Base-by-base conservation (phyloP, 2,797 vertebrate species). In the Poecilia wingei region DNA sequence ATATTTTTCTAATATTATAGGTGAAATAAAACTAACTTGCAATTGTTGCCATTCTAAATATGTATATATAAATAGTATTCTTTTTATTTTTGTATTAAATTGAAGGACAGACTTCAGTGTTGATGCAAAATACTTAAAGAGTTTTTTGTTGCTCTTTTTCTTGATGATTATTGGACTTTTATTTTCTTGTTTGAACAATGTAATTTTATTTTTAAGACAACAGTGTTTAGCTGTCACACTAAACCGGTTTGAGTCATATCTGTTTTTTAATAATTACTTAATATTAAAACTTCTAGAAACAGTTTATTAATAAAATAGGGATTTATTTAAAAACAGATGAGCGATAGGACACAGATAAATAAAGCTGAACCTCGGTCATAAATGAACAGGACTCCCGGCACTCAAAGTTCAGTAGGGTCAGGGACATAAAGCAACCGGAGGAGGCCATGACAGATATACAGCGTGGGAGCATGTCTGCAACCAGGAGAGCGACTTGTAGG, bases 401-500 rank as follows among this genome's bases (percentile, higher is more conserved):
- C 73, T 61, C 25, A 6, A 59, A 53, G 57, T 43, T 71, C 41
- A 43, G 72, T 25, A 18, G 51, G 36, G 79, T 84, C 69, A 45
- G 45, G 55, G 61, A 82, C 75, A 80, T 47, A 70, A 80, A 88
- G 22, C 70, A 46, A 43, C 3, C 69, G 5, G 77, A 0, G 49
- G 36, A 69, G 41, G 72, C 78, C 79, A 46, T 72, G 87, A 84
- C 31, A 25, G 86, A 87, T 53, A 85, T 72, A 82, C 75, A 39
- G 78, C 59, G 83, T 72, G 81, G 79, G 16, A 55, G 68, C 49
- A 71, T 0, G 45, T 43, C 0, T 16, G 28, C 8, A 45, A 12
- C 46, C 0, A 80, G 25, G 59, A 61, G 3, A 47, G 20, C n/a
- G 49, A 85, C 2, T 25, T 72, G 78, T 0, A 3, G 68, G 64